Evolutionary conservation across 2,797 vertebrate species (phyloP).

Genomic region (Parauchenoglanis ngamensis): DNA sequence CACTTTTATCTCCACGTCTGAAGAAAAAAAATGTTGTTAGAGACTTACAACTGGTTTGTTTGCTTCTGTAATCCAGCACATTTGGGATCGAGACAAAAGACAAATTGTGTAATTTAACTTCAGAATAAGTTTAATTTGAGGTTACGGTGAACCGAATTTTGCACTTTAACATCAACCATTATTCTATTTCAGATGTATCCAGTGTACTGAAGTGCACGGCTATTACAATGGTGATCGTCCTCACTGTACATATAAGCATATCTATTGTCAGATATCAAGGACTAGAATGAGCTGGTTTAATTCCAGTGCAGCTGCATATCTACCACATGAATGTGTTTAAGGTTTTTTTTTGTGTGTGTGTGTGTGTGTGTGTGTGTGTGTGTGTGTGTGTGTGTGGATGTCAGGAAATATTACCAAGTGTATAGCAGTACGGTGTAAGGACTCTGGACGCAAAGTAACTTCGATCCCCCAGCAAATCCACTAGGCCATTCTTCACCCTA

Average conservation of each 20-base stretch:
- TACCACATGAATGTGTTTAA: not conserved
- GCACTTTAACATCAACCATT: not conserved
- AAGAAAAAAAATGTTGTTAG: not conserved
- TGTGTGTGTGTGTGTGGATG: too few species aligned
- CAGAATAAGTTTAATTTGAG: not conserved
- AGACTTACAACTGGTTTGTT: not conserved
- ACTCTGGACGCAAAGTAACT: constrained; percentile 85
- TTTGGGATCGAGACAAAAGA: not conserved
- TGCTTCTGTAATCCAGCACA: not conserved
- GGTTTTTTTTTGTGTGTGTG: too few species aligned
- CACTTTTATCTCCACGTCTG: constrained; percentile 93
- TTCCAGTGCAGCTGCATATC: not conserved
- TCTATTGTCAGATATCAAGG: not conserved
- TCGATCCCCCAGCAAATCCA: constrained; percentile 81
- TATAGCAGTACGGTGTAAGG: constrained; percentile 86
- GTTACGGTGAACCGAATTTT: not conserved
- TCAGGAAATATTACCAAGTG: constrained; percentile 75
- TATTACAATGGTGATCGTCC: not conserved
- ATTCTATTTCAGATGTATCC: not conserved
- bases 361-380: too few species aligned
- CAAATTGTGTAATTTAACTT: not conserved
- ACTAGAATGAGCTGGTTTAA: not conserved
- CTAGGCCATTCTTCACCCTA: constrained; percentile 78
- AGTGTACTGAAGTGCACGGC: not conserved
- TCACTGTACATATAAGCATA: not conserved